These are phyloP conservation scores for Polymixis lichenea DNA, from an alignment of 2,888 invertebrate genomes.

Conservation along the genomic window DNA sequence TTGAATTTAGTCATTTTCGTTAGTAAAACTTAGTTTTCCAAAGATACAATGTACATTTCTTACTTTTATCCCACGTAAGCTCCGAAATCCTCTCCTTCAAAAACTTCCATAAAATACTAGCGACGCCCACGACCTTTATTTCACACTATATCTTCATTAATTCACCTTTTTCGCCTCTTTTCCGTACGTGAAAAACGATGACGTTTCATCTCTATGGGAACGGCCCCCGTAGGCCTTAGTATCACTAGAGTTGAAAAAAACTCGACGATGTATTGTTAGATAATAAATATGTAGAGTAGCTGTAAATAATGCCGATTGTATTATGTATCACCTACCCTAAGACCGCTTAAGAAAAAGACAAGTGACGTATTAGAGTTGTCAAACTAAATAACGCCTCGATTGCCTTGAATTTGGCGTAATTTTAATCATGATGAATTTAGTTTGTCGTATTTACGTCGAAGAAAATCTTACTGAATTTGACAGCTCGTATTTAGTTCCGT, in stretches of 20 bases:
- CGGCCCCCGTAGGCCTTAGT: not conserved
- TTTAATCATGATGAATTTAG: no score
- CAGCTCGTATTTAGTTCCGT: no score
- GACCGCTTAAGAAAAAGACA: no score
- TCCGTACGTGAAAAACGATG: not conserved
- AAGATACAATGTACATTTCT: not conserved
- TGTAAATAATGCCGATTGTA: no score
- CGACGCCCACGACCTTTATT: not conserved
- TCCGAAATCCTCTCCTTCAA: not conserved
- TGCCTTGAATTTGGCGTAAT: no score
- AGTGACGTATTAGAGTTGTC: no score
- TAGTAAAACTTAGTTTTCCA: not conserved
- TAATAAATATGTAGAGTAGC: no score
- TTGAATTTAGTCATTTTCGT: not conserved
- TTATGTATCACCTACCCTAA: no score
- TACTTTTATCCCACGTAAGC: not conserved
- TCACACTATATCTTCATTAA: conserved; percentile 38
- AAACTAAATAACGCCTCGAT: no score
- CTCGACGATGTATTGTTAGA: not conserved
- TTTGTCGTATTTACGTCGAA: no score
- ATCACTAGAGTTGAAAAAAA: not conserved
- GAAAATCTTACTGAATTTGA: no score
- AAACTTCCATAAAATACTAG: not conserved
- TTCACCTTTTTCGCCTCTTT: conserved; percentile 6
- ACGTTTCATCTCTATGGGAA: not conserved